These are phyloP conservation scores for Eupeodes luniger DNA, from an alignment of 2,888 invertebrate genomes.

Conservation along the genomic window DNA sequence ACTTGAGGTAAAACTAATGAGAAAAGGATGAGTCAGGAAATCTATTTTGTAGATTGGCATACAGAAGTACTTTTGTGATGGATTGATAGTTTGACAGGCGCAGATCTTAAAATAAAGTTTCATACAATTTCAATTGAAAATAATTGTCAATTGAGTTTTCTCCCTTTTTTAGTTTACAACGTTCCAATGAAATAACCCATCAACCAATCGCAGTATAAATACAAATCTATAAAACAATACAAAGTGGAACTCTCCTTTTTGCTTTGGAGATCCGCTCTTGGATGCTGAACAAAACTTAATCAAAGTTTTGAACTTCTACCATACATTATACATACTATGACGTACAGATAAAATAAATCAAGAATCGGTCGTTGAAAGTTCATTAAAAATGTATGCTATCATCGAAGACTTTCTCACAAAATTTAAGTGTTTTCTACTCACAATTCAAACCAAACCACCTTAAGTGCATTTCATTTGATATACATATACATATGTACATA, in stretches of 20 bases:
- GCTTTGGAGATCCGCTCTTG: neutral
- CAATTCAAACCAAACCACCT: neutral
- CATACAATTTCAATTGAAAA: too few relatives aligned
- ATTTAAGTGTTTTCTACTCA: neutral
- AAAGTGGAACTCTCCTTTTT: too few relatives aligned
- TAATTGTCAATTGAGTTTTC: too few relatives aligned
- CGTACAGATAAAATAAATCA: neutral
- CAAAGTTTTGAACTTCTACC: neutral
- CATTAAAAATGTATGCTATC: conserved; percentile 15
- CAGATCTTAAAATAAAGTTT: neutral
- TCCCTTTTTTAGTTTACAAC: too few relatives aligned
- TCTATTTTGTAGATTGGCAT: conserved; percentile 10
- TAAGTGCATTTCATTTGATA: conserved; percentile 9
- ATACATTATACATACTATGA: neutral
- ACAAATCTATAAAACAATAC: too few relatives aligned
- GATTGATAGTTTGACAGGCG: neutral
- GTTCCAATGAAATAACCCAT: too few relatives aligned
- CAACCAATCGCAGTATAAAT: too few relatives aligned
- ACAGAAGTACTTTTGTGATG: conserved; percentile 17
- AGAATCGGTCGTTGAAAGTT: conserved; percentile 20
- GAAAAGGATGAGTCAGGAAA: conserved; percentile 5
- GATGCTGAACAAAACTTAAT: neutral
- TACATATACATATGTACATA: too few relatives aligned
- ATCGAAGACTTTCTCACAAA: neutral
- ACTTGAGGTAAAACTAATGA: conserved; percentile 37